phyloP scores from a whole-genome alignment of 1,140 invertebrate genomes.

The Agrilus planipennis region DNA sequence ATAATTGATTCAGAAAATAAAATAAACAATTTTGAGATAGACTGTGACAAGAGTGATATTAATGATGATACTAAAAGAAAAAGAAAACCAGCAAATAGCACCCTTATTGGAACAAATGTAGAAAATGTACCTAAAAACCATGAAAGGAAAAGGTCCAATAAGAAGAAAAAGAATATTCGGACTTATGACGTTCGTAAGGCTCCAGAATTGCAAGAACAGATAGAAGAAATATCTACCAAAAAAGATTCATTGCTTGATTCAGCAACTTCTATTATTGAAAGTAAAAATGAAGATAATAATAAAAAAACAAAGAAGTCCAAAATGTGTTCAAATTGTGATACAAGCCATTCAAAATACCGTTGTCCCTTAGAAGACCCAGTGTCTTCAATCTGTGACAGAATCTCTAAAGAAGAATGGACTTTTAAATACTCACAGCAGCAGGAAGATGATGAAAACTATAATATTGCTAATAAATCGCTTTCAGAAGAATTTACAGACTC shows the following conservation, averaged over 20 bases:
- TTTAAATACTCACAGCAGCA: conserved; percentile 33
- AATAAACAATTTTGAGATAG: no score
- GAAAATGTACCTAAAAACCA: conserved; percentile 13
- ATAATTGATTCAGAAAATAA: not conserved
- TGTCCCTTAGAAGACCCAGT: conserved; percentile 45
- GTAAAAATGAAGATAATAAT: conserved; percentile 27
- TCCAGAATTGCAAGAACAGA: conserved; percentile 13
- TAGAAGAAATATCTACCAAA: conserved; percentile 1
- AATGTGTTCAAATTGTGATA: conserved; percentile 44
- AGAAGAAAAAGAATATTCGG: conserved; percentile 11
- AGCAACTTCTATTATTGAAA: no score
- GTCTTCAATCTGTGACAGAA: conserved; percentile 39
- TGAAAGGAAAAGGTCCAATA: conserved; percentile 10
- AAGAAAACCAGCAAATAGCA: no score
- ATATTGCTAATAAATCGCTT: conserved; percentile 38
- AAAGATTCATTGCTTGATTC: conserved; percentile 1
- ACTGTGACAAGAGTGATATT: no score
- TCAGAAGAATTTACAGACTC: conserved; percentile 31
- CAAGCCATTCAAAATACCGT: conserved; percentile 42
- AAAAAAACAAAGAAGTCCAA: conserved; percentile 43
- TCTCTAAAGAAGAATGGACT: conserved; percentile 39
- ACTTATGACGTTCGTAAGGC: conserved; percentile 18
- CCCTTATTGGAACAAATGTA: conserved; percentile 2
- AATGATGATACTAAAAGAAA: no score
- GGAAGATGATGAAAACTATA: conserved; percentile 26